These are phyloP conservation scores for Polyommatus icarus DNA, from an alignment of 2,888 invertebrate species.

Conservation along the genomic window DNA sequence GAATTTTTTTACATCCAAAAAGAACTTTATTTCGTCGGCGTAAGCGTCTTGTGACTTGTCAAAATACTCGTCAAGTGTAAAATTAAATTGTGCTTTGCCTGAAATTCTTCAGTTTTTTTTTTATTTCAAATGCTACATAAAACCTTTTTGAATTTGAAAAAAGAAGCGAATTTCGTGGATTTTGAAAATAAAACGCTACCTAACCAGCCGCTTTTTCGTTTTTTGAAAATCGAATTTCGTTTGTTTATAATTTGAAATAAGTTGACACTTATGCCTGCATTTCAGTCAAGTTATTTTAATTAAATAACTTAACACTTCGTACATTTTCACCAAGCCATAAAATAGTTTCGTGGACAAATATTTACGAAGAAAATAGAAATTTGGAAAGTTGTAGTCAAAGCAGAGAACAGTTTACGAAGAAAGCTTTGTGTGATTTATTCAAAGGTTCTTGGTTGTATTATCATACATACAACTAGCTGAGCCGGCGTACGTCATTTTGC, in stretches of 20 bases:
- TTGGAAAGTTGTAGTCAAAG: not conserved
- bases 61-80: too few relatives aligned
- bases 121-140: not conserved
- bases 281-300: not conserved
- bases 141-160: not conserved
- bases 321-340: not conserved
- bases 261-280: too few relatives aligned
- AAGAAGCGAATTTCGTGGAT: too few relatives aligned
- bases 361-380: constrained; percentile 12
- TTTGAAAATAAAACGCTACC: not conserved
- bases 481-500: too few relatives aligned
- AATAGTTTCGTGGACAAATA: not conserved
- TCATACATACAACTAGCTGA: not conserved
- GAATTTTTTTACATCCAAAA: not conserved
- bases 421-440: not conserved
- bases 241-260: too few relatives aligned
- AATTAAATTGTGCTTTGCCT: too few relatives aligned
- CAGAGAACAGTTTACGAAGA: not conserved
- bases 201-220: too few relatives aligned
- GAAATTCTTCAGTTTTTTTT: too few relatives aligned
- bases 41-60: not conserved
- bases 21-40: not conserved
- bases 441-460: not conserved
- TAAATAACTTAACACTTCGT: not conserved
- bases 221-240: too few relatives aligned